Evolutionary conservation across 2,888 invertebrate genomes (phyloP), one percentile per base, ranked within the genome.

Genomic region (Mesorhabditis spiculigera): DNA sequence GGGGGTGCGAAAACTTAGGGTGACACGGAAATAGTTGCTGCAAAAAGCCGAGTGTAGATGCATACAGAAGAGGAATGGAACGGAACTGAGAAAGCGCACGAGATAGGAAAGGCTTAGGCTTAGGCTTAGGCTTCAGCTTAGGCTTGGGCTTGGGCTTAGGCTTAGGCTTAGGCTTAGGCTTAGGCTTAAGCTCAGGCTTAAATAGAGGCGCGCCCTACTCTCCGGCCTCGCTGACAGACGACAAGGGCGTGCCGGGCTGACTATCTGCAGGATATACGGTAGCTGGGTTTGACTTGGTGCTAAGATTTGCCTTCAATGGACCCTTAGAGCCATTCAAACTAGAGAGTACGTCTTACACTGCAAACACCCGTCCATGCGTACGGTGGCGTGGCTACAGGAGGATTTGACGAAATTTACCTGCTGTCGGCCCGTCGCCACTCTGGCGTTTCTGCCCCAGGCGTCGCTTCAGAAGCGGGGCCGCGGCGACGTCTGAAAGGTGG

Each of bases 381-480:
- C n/a, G 58, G n/a, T 50, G 10, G 8, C 6, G 6, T 2, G 13
- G n/a, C 8, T 8, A 6, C 6, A 63, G 6, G 1, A 63, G 41
- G 8, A 16, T 28, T n/a, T n/a, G 13, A 63, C n/a, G 3, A 63
- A n/a, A 44, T 43, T 50, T 65, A 5, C 45, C 45, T 28, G 6
- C 43, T 45, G 4, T 13, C n/a, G 58, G 58, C 58, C 58, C 58
- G 58, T 77, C 75, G 5, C 68, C 75, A 45, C 73, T 73, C 41
- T 78, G 78, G 66, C 75, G 68, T 66, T 84, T 84, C 67, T 77
- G 75, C 45, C 84, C 84, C 8, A 84, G 73, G 65, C 83, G 71
- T 63, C 80, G 81, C 73, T 76, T 74, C 50, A 79, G 66, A 41
- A 71, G 64, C 28, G 78, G 78, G 4, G 80, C 78, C 13, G 78